Evolutionary conservation across 2,113 vertebrate species (phyloP).

Genomic region (Elanus axillaris): DNA sequence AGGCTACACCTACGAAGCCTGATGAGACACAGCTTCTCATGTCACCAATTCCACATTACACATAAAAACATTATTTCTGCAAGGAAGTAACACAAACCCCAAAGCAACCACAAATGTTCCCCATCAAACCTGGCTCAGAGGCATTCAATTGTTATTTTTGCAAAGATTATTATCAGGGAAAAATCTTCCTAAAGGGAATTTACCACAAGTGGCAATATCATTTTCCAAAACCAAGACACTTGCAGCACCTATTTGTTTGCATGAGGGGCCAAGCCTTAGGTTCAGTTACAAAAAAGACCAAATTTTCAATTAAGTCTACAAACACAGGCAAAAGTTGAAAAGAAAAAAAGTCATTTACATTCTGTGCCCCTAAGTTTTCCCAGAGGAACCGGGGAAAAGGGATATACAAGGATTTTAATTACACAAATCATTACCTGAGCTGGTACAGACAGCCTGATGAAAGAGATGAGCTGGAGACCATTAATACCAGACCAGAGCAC

Average conservation of each 20-base stretch:
- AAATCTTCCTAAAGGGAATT: neutral
- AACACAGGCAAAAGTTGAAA: neutral
- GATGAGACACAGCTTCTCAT: rapidly evolving
- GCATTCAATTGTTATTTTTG: neutral
- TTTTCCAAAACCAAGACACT: neutral
- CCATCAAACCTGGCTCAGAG: no score
- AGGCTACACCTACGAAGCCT: neutral
- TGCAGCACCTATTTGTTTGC: neutral
- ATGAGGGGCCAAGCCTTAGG: neutral
- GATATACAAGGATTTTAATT: neutral
- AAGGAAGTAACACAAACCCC: neutral
- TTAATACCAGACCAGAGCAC: neutral
- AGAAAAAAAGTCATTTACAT: rapidly evolving
- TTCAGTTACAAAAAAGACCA: neutral
- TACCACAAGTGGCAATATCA: neutral
- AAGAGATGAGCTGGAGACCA: neutral
- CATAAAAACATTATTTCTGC: neutral
- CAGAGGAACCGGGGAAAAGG: neutral
- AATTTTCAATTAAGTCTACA: neutral
- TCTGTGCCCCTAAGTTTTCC: neutral
- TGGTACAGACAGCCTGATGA: neutral
- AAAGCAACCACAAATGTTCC: neutral
- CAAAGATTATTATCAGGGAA: neutral
- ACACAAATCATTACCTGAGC: neutral
- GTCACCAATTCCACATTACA: neutral